These are phyloP conservation scores for Cirrhinus molitorella DNA, from an alignment of 2,797 vertebrate species.

Conservation along the genomic window DNA sequence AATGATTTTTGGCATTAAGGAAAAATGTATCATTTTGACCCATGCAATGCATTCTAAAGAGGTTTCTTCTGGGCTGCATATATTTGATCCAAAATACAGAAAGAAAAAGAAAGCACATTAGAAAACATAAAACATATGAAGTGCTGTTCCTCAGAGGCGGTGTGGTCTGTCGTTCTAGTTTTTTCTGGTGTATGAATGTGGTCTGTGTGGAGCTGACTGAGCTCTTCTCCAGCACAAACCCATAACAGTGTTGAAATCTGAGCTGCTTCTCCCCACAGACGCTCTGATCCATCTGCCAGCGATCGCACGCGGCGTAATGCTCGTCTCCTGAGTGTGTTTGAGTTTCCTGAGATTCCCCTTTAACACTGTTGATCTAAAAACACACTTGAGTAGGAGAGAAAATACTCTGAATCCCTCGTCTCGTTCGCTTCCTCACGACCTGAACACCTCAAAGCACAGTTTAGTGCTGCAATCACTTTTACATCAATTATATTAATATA, in stretches of 20 bases:
- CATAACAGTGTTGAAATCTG: not conserved
- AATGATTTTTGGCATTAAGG: too few species aligned
- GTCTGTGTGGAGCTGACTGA: not conserved
- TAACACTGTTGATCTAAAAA: conserved; percentile 64
- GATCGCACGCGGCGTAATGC: conserved; percentile 60
- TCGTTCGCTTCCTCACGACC: not conserved
- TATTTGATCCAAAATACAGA: too few species aligned
- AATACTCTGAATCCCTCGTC: not conserved
- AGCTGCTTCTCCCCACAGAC: conserved; percentile 33
- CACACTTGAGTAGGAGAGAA: conserved; percentile 26
- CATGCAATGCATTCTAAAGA: too few species aligned
- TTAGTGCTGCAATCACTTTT: not conserved
- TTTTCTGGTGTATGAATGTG: not conserved
- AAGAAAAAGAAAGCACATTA: too few species aligned
- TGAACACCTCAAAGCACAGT: not conserved
- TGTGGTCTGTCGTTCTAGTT: not conserved
- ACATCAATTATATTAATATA: too few species aligned
- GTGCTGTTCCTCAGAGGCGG: too few species aligned
- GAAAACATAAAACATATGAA: too few species aligned
- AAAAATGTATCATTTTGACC: too few species aligned
- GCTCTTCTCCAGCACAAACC: not conserved
- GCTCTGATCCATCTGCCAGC: conserved; percentile 62
- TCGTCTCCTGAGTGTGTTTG: conserved; percentile 44
- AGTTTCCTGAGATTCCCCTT: conserved; percentile 50
- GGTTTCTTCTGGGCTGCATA: too few species aligned